Base-by-base conservation (phyloP, 2,113 vertebrate species). In the Tachysurus vachellii region DNA sequence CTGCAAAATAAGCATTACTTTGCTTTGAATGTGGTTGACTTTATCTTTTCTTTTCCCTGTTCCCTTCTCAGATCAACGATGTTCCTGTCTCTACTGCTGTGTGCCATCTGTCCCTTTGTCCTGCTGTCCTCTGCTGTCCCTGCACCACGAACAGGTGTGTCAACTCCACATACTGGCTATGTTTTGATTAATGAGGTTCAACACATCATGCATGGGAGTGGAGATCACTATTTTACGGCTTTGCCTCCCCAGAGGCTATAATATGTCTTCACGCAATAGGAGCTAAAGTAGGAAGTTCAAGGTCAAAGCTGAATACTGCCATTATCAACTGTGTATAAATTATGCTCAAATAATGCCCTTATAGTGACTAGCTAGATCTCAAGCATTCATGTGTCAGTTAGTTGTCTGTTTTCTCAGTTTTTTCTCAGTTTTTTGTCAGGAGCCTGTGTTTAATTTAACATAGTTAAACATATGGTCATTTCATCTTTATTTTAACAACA, bases 71-170 rank as follows among this genome's bases (percentile, higher is more conserved):
- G 95, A 88, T 89, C 89, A 91, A 89, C 89, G 50, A 91, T 82
- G 86, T 80, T 87, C 73, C 90, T 88, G 12, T 64, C 80, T 76
- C 73, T 89, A 87, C 91, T 94, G 89, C 93, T 95, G 93, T 88
- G 83, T 31, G 57, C 90, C 92, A 87, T 95, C 90, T 94, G 92
- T 88, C 88, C 93, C 66, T 92, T 94, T 54, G 61, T 90, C 88
- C 89, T 91, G 82, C 92, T 90, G 5, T 79, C 90, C 71, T 89
- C 90, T 90, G 92, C 92, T 26, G 80, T 89, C 85, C 77, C 87
- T 87, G 85, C 86, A 88, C 90, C 89, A 17, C 91, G 91, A 64
- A 82, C 93, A 91, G 95, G 95, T 95, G 91, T 19, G 23, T 86
- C 31, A 56, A 26, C 75, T 85, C 61, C 54, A 71, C 79, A 54